Evolutionary conservation across 1,140 invertebrate species (phyloP).

Genomic region (Drosophila nigromelanica): DNA sequence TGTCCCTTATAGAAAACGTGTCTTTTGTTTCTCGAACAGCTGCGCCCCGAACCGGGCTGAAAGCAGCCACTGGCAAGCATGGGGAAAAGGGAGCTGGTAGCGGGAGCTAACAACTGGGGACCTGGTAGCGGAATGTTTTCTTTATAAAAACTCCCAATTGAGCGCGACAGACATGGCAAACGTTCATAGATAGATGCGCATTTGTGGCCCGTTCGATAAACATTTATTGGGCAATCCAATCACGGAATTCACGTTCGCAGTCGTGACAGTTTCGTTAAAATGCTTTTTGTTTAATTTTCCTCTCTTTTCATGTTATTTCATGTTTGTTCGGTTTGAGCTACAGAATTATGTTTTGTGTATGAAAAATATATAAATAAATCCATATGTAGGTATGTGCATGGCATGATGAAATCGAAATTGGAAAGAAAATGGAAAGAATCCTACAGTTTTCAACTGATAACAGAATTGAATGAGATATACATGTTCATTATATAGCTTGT

Average conservation of each 20-base stretch:
- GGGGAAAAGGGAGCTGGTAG: not conserved
- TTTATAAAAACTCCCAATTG: slow-evolving; percentile 58
- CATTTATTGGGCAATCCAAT: slow-evolving; percentile 82
- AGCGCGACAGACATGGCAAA: slow-evolving; percentile 56
- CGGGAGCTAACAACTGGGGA: slow-evolving; percentile 15
- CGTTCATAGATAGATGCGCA: slow-evolving; percentile 69
- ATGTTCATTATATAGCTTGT: too few relatives aligned
- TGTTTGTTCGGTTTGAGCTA: slow-evolving; percentile 14
- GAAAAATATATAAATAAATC: slow-evolving; percentile 55
- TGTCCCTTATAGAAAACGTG: slow-evolving; percentile 63
- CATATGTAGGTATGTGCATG: slow-evolving; percentile 25
- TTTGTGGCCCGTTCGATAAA: slow-evolving; percentile 75
- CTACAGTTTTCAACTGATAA: too few relatives aligned
- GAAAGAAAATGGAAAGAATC: not conserved
- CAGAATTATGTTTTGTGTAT: slow-evolving; percentile 65
- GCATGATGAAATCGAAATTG: slow-evolving; percentile 51
- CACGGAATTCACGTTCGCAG: slow-evolving; percentile 73
- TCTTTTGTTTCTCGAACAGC: slow-evolving; percentile 70
- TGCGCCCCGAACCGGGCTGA: slow-evolving; percentile 40
- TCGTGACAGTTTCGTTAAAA: slow-evolving; percentile 80
- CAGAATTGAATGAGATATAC: too few relatives aligned
- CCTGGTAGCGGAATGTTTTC: slow-evolving; percentile 45
- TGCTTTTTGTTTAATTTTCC: slow-evolving; percentile 69
- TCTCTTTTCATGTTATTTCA: slow-evolving; percentile 29
- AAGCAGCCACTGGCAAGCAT: not conserved